Percentiles rank a stretch among this genome's conserved stretches.
These are phyloP conservation scores for Drosophila mayaguana DNA, from an alignment of 2,888 invertebrate genomes.

Conservation along the genomic window DNA sequence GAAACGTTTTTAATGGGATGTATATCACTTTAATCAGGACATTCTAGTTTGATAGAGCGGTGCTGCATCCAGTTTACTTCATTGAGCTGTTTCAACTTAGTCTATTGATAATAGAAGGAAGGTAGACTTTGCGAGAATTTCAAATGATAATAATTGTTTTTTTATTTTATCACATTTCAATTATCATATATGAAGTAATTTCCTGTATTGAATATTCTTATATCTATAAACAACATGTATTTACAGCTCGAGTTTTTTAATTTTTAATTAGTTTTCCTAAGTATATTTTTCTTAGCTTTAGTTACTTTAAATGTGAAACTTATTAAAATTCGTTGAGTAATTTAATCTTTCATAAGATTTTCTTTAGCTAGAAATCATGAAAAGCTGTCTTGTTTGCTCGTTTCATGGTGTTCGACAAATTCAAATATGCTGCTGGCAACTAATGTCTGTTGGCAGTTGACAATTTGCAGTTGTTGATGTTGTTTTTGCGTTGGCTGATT, in stretches of 20 bases:
- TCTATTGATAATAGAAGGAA: not conserved
- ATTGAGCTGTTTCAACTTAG: not conserved
- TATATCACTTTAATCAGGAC: not conserved
- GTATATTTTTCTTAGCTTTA: too few species aligned
- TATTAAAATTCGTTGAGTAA: too few species aligned
- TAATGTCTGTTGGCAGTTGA: constrained; percentile 48
- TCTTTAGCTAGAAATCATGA: not conserved
- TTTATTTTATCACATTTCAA: too few species aligned
- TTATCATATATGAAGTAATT: not conserved
- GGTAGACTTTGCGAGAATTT: too few species aligned
- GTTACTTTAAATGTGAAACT: too few species aligned
- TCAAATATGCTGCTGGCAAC: constrained; percentile 7
- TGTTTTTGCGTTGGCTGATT: constrained; percentile 46
- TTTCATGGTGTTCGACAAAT: constrained; percentile 1
- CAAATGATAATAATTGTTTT: too few species aligned
- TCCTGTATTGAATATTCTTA: not conserved
- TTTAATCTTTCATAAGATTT: not conserved
- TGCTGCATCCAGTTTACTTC: not conserved
- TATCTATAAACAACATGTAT: too few species aligned
- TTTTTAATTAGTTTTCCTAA: not conserved
- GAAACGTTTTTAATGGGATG: not conserved
- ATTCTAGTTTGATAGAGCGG: not conserved
- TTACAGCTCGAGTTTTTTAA: not conserved
- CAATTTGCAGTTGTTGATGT: constrained; percentile 55
- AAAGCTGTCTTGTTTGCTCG: not conserved